Evolutionary conservation across 2,113 vertebrate species (phyloP).

Genomic region (Amblyornis subalaris): DNA sequence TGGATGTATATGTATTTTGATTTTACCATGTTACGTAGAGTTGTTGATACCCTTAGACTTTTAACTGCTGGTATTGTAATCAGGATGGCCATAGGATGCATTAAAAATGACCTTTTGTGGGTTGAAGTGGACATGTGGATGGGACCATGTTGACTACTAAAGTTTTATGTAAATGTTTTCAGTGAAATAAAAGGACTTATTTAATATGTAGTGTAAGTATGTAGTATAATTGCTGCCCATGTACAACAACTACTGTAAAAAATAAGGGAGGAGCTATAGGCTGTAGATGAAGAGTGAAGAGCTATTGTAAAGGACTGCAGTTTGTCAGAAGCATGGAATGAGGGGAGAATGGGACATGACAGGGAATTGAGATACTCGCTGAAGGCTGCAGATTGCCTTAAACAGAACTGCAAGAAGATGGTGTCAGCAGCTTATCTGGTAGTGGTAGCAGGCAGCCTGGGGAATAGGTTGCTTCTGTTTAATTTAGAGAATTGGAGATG

Average conservation of each 20-base stretch:
- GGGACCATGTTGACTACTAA: background rate
- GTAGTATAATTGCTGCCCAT: background rate
- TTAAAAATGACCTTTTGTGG: background rate
- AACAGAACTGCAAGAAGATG: background rate
- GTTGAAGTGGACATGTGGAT: background rate
- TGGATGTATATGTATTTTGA: background rate
- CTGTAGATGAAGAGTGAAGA: background rate
- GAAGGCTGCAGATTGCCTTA: background rate
- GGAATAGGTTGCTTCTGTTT: background rate
- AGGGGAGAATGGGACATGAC: background rate
- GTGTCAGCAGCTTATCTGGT: background rate
- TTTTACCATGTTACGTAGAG: background rate
- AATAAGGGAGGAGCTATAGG: background rate
- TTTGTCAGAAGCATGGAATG: background rate
- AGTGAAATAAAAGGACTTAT: background rate
- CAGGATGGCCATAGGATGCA: background rate
- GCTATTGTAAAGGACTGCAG: background rate
- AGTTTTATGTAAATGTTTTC: background rate
- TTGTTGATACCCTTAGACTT: background rate
- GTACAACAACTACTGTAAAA: background rate
- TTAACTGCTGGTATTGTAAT: background rate
- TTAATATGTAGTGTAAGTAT: background rate
- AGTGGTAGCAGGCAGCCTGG: background rate
- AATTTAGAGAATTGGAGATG: background rate
- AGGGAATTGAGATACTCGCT: fast-evolving